Evolutionary conservation across 2,888 invertebrate species (phyloP).

Genomic region (Macrosiphum euphorbiae): DNA sequence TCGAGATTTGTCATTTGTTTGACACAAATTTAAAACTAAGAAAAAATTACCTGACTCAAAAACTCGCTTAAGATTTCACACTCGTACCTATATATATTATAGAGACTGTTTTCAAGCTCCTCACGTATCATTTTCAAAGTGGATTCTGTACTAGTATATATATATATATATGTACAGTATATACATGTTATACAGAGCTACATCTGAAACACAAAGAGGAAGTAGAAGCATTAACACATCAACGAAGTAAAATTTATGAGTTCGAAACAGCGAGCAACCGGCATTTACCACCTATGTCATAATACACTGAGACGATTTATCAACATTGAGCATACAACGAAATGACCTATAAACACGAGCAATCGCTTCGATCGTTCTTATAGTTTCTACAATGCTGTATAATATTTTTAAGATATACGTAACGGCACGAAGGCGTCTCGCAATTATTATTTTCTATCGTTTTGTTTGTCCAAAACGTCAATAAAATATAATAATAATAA

Average conservation of each 20-base stretch:
- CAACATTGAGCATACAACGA: neutral
- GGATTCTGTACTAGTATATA: neutral
- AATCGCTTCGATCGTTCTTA: neutral
- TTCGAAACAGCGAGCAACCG: slow-evolving; percentile 10
- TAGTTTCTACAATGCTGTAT: neutral
- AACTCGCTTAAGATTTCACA: neutral
- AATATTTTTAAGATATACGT: neutral
- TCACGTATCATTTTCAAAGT: slow-evolving; percentile 27
- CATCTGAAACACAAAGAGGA: slow-evolving; percentile 7
- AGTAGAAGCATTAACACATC: slow-evolving; percentile 54
- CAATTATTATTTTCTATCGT: neutral
- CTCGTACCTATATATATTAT: neutral
- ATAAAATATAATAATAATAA: neutral
- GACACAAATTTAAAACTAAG: neutral
- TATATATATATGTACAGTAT: neutral
- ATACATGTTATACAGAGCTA: neutral
- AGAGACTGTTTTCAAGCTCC: slow-evolving; percentile 10
- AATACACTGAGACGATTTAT: slow-evolving; percentile 36
- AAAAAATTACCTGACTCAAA: neutral
- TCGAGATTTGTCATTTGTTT: neutral
- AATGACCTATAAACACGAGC: slow-evolving; percentile 21
- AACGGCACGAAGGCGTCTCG: neutral
- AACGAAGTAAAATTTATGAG: slow-evolving; percentile 48
- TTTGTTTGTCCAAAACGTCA: neutral
- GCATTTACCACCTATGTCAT: slow-evolving; percentile 30